Evolutionary conservation across 2,797 vertebrate species (phyloP).

Genomic region (Pseudochaenichthys georgianus): DNA sequence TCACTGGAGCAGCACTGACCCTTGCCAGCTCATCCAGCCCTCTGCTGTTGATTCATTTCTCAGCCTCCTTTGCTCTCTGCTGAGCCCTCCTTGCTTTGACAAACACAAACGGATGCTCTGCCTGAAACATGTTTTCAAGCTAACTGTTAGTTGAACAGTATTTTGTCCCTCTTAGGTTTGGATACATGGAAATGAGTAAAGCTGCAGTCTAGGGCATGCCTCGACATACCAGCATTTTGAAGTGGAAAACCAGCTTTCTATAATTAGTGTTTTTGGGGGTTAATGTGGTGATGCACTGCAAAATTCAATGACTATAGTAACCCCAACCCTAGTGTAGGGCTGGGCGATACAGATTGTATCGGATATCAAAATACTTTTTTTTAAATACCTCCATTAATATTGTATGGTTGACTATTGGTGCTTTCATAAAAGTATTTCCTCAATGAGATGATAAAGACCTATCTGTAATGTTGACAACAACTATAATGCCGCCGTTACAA

Average conservation of each 20-base stretch:
- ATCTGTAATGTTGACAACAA: no score
- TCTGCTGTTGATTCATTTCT: conserved; percentile 73
- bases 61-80: conserved; percentile 49
- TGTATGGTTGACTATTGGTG: no score
- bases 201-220: background rate
- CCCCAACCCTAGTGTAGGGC: no score
- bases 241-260: background rate
- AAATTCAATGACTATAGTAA: no score
- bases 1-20: conserved; percentile 63
- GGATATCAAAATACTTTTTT: no score
- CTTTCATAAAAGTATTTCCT: no score
- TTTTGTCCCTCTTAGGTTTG: conserved; percentile 24
- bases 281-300: no score
- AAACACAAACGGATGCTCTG: conserved; percentile 52
- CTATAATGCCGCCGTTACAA: no score
- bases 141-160: conserved; percentile 34
- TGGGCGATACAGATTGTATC: no score
- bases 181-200: conserved; percentile 21
- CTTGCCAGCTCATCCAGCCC: conserved; percentile 64
- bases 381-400: no score
- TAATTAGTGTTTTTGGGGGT: background rate
- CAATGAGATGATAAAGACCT: no score
- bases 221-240: background rate
- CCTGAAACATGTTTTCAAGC: conserved; percentile 11
- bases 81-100: conserved; percentile 50